Evolutionary conservation across 1,140 invertebrate species (phyloP), one percentile per base, ranked within the genome.

Genomic region (Zaprionus vittiger): DNA sequence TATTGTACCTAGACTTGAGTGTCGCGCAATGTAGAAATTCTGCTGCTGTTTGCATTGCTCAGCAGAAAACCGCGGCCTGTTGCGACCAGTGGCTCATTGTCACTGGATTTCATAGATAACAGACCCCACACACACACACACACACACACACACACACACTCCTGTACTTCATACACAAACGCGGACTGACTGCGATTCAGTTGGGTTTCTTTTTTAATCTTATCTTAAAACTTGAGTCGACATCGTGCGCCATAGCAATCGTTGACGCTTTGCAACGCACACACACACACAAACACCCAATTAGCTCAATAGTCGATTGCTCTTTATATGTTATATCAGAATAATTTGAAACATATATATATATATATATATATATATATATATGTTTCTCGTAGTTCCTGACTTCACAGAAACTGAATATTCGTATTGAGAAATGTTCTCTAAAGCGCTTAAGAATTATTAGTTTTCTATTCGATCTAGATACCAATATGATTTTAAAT

Each of bases 151-250:
- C 52, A 63, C 22, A 67, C 28, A 60, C n/a, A 41, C 12, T 54
- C 34, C 57, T 3, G 60, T 20, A 79, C 38, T 12, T 20, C 64
- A 73, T 28, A 54, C 31, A 69, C 12, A 12, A 26, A 20, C 57
- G n/a, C 7, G 11, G n/a, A 52, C 17, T 28, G 49, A 56, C 61
- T 72, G 57, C 69, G 70, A 61, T 77, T 80, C 69, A 77, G 74
- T 80, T 80, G 49, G 60, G 65, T 77, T 80, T 81, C 66, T 84
- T 71, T 77, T 78, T 89, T 81, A 89, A 89, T 89, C 84, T 89
- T 89, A 89, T 89, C 84, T 89, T 89, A 84, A 87, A 89, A 89
- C 85, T 89, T 90, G 85, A 90, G 78, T 89, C 85, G 81, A 84
- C 81, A 87, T 80, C 65, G 73, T 72, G 34, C 14, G 59, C 49